phyloP scores from a whole-genome alignment of 2,113 vertebrate genomes.

The Kryptolebias marmoratus region DNA sequence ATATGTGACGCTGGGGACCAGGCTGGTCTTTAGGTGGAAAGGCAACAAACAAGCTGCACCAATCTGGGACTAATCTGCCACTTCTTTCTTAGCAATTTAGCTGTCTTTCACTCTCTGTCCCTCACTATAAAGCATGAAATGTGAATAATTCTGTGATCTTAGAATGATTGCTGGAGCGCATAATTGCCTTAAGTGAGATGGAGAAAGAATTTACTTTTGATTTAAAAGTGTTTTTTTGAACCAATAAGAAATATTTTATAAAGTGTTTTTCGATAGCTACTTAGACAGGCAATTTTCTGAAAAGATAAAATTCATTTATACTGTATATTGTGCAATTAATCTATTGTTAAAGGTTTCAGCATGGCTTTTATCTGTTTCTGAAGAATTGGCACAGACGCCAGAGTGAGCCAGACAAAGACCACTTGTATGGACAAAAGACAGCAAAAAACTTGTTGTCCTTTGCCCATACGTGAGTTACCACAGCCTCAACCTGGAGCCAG shows the following conservation, averaged over 20 bases:
- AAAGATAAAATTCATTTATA: neutral
- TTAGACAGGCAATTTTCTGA: neutral
- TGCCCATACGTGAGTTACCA: too few species aligned
- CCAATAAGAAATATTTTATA: neutral
- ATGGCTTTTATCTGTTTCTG: neutral
- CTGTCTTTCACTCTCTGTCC: constrained; percentile 12
- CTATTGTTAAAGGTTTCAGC: neutral
- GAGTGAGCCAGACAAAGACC: neutral
- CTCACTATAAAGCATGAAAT: constrained; percentile 46
- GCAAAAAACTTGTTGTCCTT: too few species aligned
- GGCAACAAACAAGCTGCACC: constrained; percentile 1
- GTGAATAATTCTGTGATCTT: constrained; percentile 40
- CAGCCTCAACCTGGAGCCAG: too few species aligned
- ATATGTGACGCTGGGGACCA: constrained; percentile 41
- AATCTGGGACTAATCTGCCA: too few species aligned
- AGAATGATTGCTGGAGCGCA: constrained; percentile 29
- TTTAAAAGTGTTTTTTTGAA: constrained; percentile 19
- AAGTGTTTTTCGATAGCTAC: neutral
- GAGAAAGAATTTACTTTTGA: constrained; percentile 6
- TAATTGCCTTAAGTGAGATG: constrained; percentile 19
- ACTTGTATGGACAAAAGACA: too few species aligned
- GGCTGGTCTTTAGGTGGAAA: constrained; percentile 18
- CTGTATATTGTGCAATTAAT: too few species aligned
- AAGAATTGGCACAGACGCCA: constrained; percentile 18
- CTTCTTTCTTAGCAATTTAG: constrained; percentile 32